Conservation (phyloP, 2,113 vertebrate species). For the Melanocharis versteri region DNA sequence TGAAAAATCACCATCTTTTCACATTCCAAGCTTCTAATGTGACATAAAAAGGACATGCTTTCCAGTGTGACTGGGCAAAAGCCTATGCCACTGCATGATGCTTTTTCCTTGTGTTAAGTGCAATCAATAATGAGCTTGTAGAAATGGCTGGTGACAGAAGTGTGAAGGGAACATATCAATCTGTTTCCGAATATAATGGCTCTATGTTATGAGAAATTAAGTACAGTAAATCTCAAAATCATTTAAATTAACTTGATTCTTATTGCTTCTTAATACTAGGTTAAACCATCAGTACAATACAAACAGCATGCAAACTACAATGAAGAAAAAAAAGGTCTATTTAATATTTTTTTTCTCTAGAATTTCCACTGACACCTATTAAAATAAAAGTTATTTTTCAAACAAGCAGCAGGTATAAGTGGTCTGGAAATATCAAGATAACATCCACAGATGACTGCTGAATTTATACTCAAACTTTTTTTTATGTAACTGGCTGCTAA, state of each 20-base stretch:
- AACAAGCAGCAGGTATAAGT: background rate
- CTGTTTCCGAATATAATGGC: background rate
- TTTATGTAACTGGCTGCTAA: background rate
- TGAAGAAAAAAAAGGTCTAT: background rate
- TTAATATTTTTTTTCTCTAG: background rate
- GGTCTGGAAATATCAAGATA: background rate
- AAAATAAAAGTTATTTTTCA: background rate
- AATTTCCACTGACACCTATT: background rate
- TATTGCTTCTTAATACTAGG: background rate
- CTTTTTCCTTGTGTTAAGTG: background rate
- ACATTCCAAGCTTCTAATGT: background rate
- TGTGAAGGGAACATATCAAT: background rate
- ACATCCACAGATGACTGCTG: background rate
- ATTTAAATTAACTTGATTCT: background rate
- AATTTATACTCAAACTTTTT: background rate
- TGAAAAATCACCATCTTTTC: background rate
- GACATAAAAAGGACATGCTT: rapidly evolving
- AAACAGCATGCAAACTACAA: background rate
- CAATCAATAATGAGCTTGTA: background rate
- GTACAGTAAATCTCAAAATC: background rate
- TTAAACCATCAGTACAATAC: background rate
- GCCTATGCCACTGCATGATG: background rate
- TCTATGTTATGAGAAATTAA: background rate
- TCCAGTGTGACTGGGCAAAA: background rate
- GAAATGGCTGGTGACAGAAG: background rate